Evolutionary conservation across 1,140 invertebrate genomes (phyloP), one percentile per base, ranked within the genome.

Genomic region (Nomia melanderi): DNA sequence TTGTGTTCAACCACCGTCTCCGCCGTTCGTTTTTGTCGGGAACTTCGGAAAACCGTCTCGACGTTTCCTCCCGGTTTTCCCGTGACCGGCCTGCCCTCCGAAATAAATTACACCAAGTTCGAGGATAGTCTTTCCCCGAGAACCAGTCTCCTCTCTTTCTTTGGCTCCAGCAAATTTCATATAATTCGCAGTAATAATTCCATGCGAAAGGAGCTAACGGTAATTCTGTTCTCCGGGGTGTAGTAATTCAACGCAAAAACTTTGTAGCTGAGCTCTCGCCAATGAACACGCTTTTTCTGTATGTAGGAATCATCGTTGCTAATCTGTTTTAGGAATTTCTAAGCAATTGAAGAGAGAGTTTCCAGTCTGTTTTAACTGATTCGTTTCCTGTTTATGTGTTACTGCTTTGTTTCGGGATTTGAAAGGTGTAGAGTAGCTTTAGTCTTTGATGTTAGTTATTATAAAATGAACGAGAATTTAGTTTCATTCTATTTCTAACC

Each of bases 161-260:
- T 3, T 7, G 12, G 11, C 47, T 50, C 47, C 1, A 27, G n/a
- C 17, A n/a, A 62, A 50, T 63, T 66, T 41, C 12, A 62, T 64
- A 63, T 57, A 78, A 73, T 78, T 66, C 47, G 11, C 54, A 54
- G 27, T 64, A 53, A 78, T 67, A 64, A 81, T 59, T 72, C 27
- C 31, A 36, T 8, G 14, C 17, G 31, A 27, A 41, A 47, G 44
- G 62, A 62, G 39, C 9, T 27, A 29, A 4, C 2, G 20, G 41
- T 78, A 60, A 81, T 64, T 80, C 76, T 41, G 25, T 50, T 53
- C 17, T 27, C 50, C 23, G 60, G 63, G 67, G 44, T 39, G 39
- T 39, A 60, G 63, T 54, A 47, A 73, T 78, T 63, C 27, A 41
- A 57, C 25, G 20, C 41, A 50, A 77, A 73, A 29, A 70, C 56